Evolutionary conservation across 2,113 vertebrate species (phyloP).

Genomic region (Sakesphorus luctuosus): DNA sequence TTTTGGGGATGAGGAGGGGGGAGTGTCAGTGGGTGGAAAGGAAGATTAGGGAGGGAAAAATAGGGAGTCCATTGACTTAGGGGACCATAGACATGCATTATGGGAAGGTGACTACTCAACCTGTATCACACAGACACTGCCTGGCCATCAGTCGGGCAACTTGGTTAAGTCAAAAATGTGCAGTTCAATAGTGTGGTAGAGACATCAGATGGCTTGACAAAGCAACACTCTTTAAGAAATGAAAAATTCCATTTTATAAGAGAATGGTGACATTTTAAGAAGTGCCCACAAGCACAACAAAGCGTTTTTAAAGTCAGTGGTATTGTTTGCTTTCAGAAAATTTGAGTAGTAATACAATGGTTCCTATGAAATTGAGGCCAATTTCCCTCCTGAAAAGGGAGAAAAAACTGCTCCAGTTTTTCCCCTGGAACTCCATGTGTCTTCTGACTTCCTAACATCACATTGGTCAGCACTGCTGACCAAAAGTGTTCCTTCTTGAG

Average conservation of each 20-base stretch:
- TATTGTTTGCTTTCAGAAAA: background rate
- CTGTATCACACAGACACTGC: conserved; percentile 19
- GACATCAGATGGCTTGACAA: background rate
- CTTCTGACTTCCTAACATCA: background rate
- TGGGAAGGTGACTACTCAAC: background rate
- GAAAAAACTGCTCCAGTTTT: background rate
- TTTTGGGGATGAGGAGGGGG: background rate
- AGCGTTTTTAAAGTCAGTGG: background rate
- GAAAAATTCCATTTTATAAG: background rate
- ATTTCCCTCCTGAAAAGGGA: background rate
- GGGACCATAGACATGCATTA: background rate
- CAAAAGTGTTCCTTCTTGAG: background rate
- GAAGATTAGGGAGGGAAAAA: background rate
- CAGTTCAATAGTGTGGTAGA: background rate
- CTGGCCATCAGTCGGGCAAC: background rate
- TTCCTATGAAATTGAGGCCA: background rate
- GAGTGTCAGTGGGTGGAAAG: background rate
- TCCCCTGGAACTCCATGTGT: background rate
- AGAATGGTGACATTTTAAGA: background rate
- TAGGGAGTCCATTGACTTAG: background rate
- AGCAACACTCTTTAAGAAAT: background rate
- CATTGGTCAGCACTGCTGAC: background rate
- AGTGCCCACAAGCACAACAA: background rate
- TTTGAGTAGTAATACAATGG: background rate
- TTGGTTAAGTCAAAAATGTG: background rate